Conservation (phyloP, 2,113 vertebrate species). For the Mastomys coucha region DNA sequence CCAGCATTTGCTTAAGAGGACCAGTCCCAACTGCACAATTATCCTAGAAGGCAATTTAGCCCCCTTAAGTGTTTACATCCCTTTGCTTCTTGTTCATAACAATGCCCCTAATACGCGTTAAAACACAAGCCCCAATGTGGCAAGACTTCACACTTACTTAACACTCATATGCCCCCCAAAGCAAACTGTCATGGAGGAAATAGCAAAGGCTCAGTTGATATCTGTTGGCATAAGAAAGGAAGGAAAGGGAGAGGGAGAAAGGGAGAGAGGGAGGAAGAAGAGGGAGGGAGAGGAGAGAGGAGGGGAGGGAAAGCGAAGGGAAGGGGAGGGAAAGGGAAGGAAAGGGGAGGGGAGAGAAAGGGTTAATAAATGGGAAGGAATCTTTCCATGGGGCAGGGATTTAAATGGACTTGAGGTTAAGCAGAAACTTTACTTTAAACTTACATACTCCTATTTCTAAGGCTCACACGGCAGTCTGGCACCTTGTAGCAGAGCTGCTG, state of each 20-base stretch:
- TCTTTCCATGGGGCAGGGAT: not conserved
- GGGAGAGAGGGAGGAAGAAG: not conserved
- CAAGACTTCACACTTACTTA: not conserved
- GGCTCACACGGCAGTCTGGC: not conserved
- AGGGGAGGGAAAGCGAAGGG: too few species aligned
- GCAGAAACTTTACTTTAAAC: not conserved
- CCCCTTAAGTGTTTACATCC: not conserved
- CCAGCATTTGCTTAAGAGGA: not conserved
- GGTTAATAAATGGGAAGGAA: not conserved
- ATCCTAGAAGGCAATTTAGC: not conserved
- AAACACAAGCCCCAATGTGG: not conserved
- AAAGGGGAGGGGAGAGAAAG: not conserved
- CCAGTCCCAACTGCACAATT: not conserved
- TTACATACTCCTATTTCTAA: not conserved
- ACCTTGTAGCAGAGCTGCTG: not conserved
- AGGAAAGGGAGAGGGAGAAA: not conserved
- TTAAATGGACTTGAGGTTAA: constrained; percentile 27
- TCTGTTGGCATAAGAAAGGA: not conserved
- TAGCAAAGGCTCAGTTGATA: not conserved
- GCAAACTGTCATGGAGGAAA: not conserved
- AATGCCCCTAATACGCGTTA: not conserved
- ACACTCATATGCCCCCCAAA: too few species aligned
- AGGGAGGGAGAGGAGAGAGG: too few species aligned
- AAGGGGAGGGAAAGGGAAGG: not conserved
- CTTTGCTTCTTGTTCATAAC: not conserved